A percentile compares a stretch with the other conserved stretches of the same genome.
Conservation (phyloP, 2,797 vertebrate species). For the Sebastes wilsoni region DNA sequence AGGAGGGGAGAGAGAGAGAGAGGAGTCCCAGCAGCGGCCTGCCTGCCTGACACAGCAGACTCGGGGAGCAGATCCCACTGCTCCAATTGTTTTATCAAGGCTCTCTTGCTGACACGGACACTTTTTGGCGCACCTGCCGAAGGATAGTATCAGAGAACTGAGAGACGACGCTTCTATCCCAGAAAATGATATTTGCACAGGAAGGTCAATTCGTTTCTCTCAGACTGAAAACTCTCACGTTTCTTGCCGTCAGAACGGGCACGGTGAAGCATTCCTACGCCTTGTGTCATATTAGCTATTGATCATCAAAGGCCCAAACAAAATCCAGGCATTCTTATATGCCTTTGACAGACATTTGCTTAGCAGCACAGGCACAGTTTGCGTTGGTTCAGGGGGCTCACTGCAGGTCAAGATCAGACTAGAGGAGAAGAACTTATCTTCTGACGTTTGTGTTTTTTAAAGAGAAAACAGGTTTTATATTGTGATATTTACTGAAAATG, state of each 20-base stretch:
- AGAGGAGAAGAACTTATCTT: no score
- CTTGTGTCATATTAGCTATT: background rate
- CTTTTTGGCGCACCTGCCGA: slow-evolving; percentile 63
- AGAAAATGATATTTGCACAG: slow-evolving; percentile 53
- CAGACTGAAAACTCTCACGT: slow-evolving; percentile 9
- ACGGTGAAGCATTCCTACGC: background rate
- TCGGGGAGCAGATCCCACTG: slow-evolving; percentile 53
- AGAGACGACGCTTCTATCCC: slow-evolving; percentile 27
- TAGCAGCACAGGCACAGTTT: background rate
- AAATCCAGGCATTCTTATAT: background rate
- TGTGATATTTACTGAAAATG: no score
- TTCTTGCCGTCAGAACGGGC: slow-evolving; percentile 6
- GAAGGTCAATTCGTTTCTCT: slow-evolving; percentile 39
- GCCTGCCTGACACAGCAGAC: slow-evolving; percentile 68
- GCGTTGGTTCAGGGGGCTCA: no score
- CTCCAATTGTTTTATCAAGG: slow-evolving; percentile 60
- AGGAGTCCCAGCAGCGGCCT: slow-evolving; percentile 47
- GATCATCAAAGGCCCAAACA: background rate
- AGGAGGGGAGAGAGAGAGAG: slow-evolving; percentile 22
- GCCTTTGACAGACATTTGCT: background rate
- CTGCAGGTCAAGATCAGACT: no score
- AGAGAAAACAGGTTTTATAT: no score
- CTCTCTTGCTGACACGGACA: slow-evolving; percentile 68
- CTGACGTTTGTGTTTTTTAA: no score
- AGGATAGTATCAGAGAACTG: slow-evolving; percentile 52